phyloP scores from a whole-genome alignment of 2,797 vertebrate species.

The Chaetodon trifasciatus region DNA sequence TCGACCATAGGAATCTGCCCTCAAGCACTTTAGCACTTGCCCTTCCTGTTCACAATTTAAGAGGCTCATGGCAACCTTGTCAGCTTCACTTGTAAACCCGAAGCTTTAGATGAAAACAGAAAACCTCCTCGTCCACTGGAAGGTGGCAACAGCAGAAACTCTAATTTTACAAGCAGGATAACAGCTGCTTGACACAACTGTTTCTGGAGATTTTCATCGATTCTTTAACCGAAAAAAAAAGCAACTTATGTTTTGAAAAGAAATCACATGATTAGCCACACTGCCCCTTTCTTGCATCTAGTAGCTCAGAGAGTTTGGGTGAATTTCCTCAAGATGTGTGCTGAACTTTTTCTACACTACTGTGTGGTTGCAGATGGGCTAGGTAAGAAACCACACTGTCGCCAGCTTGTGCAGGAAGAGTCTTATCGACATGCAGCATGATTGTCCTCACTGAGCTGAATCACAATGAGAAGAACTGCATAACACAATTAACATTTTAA shows the following conservation, averaged over 20 bases:
- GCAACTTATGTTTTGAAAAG: background rate
- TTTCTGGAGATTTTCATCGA: background rate
- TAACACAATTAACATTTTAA: constrained; percentile 21
- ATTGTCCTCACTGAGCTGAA: constrained; percentile 29
- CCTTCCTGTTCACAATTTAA: constrained; percentile 69
- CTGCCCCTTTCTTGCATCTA: constrained; percentile 28
- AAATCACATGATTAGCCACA: background rate
- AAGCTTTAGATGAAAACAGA: constrained; percentile 60
- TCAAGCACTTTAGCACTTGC: constrained; percentile 58
- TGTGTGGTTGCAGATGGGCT: constrained; percentile 7
- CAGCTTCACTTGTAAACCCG: constrained; percentile 48
- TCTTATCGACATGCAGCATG: constrained; percentile 22
- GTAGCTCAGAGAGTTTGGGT: constrained; percentile 17
- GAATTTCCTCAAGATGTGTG: constrained; percentile 10
- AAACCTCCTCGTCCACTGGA: constrained; percentile 32
- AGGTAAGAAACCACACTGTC: constrained; percentile 37
- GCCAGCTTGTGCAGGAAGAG: constrained; percentile 28
- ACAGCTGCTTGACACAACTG: constrained; percentile 5
- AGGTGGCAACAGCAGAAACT: constrained; percentile 27
- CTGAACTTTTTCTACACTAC: constrained; percentile 44
- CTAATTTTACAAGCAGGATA: background rate
- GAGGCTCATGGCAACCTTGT: constrained; percentile 59
- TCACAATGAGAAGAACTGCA: constrained; percentile 18
- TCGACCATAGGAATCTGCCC: constrained; percentile 52
- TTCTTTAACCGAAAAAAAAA: background rate